phyloP scores from a whole-genome alignment of 2,888 invertebrate species.

The Horisme vitalbata region DNA sequence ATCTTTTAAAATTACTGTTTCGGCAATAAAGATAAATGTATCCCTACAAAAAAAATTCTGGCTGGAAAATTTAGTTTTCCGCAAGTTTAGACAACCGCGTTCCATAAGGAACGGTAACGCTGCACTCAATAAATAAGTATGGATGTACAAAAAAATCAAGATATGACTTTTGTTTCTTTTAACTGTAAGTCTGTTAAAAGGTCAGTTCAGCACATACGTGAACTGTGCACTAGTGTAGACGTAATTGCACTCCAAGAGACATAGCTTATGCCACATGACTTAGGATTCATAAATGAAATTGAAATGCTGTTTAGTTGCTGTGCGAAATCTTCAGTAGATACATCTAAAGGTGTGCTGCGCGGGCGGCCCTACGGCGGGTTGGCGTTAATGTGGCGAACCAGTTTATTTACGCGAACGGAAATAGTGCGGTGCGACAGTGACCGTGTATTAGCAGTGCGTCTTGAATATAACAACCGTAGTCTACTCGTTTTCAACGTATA shows the following conservation, averaged over 20 bases:
- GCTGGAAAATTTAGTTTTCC: background rate
- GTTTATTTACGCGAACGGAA: constrained; percentile 29
- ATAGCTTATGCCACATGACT: constrained; percentile 3
- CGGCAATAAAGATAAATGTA: background rate
- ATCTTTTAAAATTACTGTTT: background rate
- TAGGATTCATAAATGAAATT: background rate
- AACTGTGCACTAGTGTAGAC: background rate
- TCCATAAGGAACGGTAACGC: background rate
- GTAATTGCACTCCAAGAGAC: constrained; percentile 6
- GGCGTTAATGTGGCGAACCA: background rate
- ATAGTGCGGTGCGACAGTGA: background rate
- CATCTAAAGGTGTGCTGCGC: background rate
- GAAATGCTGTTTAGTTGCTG: background rate
- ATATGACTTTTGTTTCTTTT: background rate
- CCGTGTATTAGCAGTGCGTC: background rate
- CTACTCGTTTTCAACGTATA: too few relatives aligned
- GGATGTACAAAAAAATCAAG: background rate
- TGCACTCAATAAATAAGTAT: background rate
- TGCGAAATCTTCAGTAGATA: background rate
- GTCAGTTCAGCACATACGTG: background rate
- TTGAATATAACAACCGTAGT: too few relatives aligned
- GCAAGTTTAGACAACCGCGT: background rate
- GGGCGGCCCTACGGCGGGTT: background rate
- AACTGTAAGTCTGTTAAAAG: constrained; percentile 1
- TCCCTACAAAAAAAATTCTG: background rate